Conservation (phyloP, 2,888 invertebrate species). For the Zhengitettix transpicula region DNA sequence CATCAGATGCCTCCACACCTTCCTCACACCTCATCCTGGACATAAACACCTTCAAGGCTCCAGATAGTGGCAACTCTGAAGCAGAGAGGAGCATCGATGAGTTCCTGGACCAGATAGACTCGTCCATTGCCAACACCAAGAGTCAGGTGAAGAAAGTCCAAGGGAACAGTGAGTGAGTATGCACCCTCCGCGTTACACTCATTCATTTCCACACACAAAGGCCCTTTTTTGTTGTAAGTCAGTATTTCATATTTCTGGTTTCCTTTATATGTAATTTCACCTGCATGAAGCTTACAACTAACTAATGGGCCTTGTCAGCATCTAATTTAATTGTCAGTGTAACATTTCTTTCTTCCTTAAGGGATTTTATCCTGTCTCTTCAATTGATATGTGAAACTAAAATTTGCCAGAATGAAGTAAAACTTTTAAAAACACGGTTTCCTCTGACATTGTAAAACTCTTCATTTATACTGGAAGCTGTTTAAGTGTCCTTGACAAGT, state of each 20-base stretch:
- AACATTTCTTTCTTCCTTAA: too few species aligned
- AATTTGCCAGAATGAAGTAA: too few species aligned
- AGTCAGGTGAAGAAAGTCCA: constrained; percentile 66
- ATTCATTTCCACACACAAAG: not conserved
- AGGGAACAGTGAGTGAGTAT: constrained; percentile 66
- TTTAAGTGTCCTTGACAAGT: too few species aligned
- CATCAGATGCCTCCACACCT: constrained; percentile 33
- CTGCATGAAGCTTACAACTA: too few species aligned
- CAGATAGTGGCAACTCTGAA: constrained; percentile 4
- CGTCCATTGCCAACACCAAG: constrained; percentile 67
- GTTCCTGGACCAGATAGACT: constrained; percentile 68
- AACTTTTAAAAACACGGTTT: too few species aligned
- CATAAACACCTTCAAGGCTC: constrained; percentile 11
- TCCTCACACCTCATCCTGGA: constrained; percentile 14
- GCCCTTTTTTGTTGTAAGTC: not conserved
- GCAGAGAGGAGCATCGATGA: constrained; percentile 55
- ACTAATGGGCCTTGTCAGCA: too few species aligned
- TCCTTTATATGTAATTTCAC: not conserved
- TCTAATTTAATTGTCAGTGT: too few species aligned
- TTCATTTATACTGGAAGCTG: too few species aligned
- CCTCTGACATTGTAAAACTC: too few species aligned
- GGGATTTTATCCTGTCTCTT: too few species aligned
- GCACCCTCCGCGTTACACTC: not conserved
- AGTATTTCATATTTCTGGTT: not conserved
- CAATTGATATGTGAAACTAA: too few species aligned